Percentiles rank a stretch among this genome's conserved stretches.
These are phyloP conservation scores for Propithecus perrieri DNA, from an alignment of 2,797 vertebrate species.

Conservation along the genomic window DNA sequence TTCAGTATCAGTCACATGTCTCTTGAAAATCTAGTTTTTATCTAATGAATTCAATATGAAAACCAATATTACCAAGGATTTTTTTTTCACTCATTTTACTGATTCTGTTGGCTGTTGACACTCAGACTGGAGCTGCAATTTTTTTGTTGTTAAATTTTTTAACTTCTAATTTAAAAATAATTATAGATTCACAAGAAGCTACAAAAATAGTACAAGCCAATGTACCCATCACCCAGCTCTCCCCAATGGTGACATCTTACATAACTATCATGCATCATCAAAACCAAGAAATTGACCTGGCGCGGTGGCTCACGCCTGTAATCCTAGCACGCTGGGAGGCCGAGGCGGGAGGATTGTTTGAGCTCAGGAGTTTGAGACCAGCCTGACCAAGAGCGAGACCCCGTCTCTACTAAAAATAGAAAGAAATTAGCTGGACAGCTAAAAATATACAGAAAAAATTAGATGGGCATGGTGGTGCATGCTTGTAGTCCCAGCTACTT, in stretches of 20 bases:
- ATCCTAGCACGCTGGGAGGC: too few relatives aligned
- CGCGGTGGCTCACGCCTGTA: too few relatives aligned
- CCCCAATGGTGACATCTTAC: not conserved
- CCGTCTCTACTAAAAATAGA: too few relatives aligned
- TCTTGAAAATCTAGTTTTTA: conserved; percentile 26
- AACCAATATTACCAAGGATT: not conserved
- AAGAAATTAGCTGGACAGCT: too few relatives aligned
- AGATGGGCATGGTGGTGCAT: too few relatives aligned
- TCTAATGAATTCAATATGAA: not conserved
- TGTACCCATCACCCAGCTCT: not conserved
- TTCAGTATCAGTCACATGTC: not conserved
- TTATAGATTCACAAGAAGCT: not conserved
- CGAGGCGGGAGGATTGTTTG: too few relatives aligned
- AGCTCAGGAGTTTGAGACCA: too few relatives aligned
- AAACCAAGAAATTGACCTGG: not conserved
- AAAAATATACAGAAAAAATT: too few relatives aligned
- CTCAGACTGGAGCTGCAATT: not conserved
- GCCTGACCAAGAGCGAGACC: too few relatives aligned
- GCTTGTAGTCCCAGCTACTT: too few relatives aligned
- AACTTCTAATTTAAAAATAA: not conserved
- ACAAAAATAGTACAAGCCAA: not conserved
- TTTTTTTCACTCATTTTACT: not conserved
- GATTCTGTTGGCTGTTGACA: not conserved
- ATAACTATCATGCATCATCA: not conserved
- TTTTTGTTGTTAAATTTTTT: not conserved